These are phyloP conservation scores for Tipula lateralis DNA, from an alignment of 2,888 invertebrate genomes.

Conservation along the genomic window DNA sequence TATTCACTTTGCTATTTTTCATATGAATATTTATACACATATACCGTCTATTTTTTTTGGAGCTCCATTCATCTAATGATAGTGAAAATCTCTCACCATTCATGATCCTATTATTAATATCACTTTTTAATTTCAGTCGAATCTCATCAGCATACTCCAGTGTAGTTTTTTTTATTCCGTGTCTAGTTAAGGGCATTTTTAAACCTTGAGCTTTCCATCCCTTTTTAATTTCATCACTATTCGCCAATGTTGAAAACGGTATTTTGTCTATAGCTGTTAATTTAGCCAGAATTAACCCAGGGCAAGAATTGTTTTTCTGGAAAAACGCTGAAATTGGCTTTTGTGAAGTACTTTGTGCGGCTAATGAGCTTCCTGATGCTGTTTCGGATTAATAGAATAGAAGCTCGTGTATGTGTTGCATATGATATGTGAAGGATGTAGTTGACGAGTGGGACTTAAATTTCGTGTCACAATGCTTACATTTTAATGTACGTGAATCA, in stretches of 20 bases:
- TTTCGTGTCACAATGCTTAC: not conserved
- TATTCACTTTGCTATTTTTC: not conserved
- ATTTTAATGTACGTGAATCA: not conserved
- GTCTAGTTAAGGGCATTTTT: not conserved
- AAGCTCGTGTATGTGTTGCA: slow-evolving; percentile 6
- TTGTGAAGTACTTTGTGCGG: not conserved
- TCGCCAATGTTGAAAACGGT: not conserved
- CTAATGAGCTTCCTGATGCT: not conserved
- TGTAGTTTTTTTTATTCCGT: slow-evolving; percentile 14
- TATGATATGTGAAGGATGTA: not conserved
- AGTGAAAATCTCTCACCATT: slow-evolving; percentile 12
- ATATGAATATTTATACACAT: not conserved
- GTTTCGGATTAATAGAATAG: not conserved
- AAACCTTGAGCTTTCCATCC: not conserved
- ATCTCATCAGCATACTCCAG: not conserved
- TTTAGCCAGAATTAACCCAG: not conserved
- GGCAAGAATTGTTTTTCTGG: not conserved
- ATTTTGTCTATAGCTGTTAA: not conserved
- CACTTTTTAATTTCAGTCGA: not conserved
- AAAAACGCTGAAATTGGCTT: not conserved
- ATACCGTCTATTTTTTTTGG: no score
- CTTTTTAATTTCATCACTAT: slow-evolving; percentile 2
- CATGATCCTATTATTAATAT: not conserved
- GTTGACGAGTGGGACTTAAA: not conserved
- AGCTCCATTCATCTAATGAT: not conserved